A percentile compares a stretch with the other conserved stretches of the same genome.
These are phyloP conservation scores for Ganaspis brasiliensis DNA, from an alignment of 2,888 invertebrate species.

Conservation along the genomic window DNA sequence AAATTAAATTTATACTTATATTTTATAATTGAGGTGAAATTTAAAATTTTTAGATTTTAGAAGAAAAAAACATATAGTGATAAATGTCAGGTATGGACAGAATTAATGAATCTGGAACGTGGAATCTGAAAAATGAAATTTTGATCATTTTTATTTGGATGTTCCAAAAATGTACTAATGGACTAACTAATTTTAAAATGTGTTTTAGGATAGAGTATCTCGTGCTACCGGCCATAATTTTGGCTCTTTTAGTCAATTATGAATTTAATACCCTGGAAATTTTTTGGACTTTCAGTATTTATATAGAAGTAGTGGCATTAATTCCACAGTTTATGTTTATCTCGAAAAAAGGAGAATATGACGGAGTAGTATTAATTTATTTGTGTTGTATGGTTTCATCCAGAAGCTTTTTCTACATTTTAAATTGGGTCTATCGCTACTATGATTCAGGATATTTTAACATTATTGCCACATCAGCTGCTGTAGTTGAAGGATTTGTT, in stretches of 20 bases:
- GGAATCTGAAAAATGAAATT: too few relatives aligned
- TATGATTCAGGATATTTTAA: neutral
- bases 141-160: too few relatives aligned
- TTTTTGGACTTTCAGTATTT: constrained; percentile 15
- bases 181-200: neutral
- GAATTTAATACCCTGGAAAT: neutral
- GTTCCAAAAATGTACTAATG: too few relatives aligned
- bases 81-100: too few relatives aligned
- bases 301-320: constrained; percentile 2
- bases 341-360: neutral
- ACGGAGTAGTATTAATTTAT: neutral
- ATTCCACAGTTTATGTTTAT: constrained; percentile 18
- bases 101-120: too few relatives aligned
- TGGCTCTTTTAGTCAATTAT: constrained; percentile 6
- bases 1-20: too few relatives aligned
- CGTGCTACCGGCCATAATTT: neutral
- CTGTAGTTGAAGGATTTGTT: neutral
- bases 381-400: neutral
- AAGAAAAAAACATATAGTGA: too few relatives aligned
- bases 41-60: too few relatives aligned
- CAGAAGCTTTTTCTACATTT: neutral
- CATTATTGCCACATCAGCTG: neutral
- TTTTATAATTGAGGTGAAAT: too few relatives aligned
- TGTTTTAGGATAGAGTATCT: constrained; percentile 24
- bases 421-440: constrained; percentile 1